Conservation (phyloP, 2,113 vertebrate genomes). For the Euleptes europaea region DNA sequence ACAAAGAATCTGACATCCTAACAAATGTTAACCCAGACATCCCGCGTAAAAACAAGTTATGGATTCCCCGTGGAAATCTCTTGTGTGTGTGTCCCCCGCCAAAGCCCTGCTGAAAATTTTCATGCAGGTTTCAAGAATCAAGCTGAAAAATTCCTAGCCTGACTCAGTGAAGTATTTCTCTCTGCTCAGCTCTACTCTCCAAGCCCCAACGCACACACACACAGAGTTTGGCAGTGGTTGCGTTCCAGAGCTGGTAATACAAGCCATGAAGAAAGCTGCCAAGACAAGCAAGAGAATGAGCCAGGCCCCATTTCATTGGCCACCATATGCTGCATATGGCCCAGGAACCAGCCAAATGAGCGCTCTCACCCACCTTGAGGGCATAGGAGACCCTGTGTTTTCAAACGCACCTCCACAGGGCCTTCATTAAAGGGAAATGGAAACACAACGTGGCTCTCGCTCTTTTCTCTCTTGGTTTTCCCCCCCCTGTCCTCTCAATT, state of each 20-base stretch:
- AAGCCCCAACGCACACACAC: conserved; percentile 62
- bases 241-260: conserved; percentile 83
- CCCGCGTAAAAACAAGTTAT: conserved; percentile 36
- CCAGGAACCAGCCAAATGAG: conserved; percentile 77
- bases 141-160: conserved; percentile 63
- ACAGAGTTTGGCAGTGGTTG: conserved; percentile 77
- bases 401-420: conserved; percentile 82
- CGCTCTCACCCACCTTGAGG: conserved; percentile 84
- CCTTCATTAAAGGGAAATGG: conserved; percentile 83
- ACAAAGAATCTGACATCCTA: conserved; percentile 37
- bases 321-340: conserved; percentile 82
- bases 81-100: background rate
- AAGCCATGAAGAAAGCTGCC: conserved; percentile 78
- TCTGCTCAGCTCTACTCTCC: conserved; percentile 67
- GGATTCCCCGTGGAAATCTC: conserved; percentile 14
- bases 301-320: conserved; percentile 82
- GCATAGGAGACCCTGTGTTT: conserved; percentile 86
- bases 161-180: conserved; percentile 72
- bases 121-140: conserved; percentile 51
- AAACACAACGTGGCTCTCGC: conserved; percentile 73
- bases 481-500: conserved; percentile 72
- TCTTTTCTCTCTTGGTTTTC: conserved; percentile 55
- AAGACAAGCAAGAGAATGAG: conserved; percentile 82
- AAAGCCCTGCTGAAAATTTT: conserved; percentile 40
- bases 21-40: conserved; percentile 31